Evolutionary conservation across 2,888 invertebrate genomes (phyloP), one percentile per base, ranked within the genome.

Genomic region (Drosophila phalerata): DNA sequence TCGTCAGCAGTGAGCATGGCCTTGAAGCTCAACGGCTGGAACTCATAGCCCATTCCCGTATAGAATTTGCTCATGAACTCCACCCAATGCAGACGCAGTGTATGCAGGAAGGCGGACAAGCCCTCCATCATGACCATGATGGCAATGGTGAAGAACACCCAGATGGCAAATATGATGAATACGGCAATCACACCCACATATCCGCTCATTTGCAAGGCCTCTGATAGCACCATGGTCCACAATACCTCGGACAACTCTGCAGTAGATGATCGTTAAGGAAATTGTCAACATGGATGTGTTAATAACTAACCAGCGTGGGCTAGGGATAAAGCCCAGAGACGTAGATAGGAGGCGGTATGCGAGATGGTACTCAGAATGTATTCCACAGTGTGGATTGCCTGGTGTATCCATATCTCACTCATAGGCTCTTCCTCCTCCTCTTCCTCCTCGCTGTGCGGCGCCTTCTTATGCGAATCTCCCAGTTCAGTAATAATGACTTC

Each of bases 41-140:
- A 98, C 67, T 95, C 93, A 92, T 97, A 95, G 5, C 98, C 98
- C 71, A 94, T 93, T 56, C 97, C 98, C 15, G 94, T 92, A 92
- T 97, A 98, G 93, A 98, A 98, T 93, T 98, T 98, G 93, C 97
- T 98, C 94, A 99, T 98, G 94, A 99, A 99, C 93, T 98, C 98
- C 89, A 98, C 98, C 97, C 99, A 99, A 93, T 99, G 99, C 89
- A 99, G 94, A 95, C 99, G 97, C 86, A 99, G 95, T 0, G 99
- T 99, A 92, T 99, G 99, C 81, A 99, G 94, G 94, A 99, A 99
- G 47, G 99, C 99, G 13, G 99, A 99, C n/a, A 99, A 94, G 0
- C 99, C 99, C 94, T 99, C 99, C 99, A 99, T 99, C 92, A 99
- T 95, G 74, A 99, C 97, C 79, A 99, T 95, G 92, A 99, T 98